These are phyloP conservation scores for Manis pentadactyla DNA, from an alignment of 2,797 vertebrate species.

Conservation along the genomic window DNA sequence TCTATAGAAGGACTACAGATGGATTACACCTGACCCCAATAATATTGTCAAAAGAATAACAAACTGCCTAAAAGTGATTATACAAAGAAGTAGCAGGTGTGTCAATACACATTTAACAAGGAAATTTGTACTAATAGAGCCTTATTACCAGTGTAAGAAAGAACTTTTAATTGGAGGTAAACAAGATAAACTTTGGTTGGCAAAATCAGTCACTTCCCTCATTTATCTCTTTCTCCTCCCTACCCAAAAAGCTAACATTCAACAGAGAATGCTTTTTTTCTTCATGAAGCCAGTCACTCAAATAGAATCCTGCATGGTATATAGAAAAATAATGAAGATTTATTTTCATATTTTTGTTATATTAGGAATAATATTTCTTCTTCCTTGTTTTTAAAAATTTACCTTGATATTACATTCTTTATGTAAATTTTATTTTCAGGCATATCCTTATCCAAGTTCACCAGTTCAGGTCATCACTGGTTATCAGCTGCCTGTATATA, in stretches of 20 bases:
- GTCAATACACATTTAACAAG: neutral
- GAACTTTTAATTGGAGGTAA: neutral
- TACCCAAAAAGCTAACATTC: neutral
- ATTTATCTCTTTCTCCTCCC: neutral
- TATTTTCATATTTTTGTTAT: neutral
- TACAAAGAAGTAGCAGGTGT: conserved; percentile 2
- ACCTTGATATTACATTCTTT: neutral
- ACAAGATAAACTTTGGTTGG: neutral
- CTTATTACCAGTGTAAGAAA: neutral
- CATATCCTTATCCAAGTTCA: conserved; percentile 87
- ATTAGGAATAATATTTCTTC: neutral
- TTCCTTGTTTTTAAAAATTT: neutral
- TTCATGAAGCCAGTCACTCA: conserved; percentile 16
- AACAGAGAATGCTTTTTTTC: neutral
- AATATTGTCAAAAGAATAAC: neutral
- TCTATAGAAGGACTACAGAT: neutral
- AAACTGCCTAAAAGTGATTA: neutral
- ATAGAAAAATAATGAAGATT: neutral
- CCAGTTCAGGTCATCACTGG: conserved; percentile 85
- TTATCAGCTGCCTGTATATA: conserved; percentile 87
- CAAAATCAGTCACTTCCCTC: neutral
- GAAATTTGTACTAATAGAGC: neutral
- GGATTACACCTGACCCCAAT: neutral
- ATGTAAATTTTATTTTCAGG: conserved; percentile 79
- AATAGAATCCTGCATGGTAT: neutral